Evolutionary conservation across 2,888 invertebrate genomes (phyloP), one percentile per base, ranked within the genome.

Genomic region (Pycnomerus fuliginosus): DNA sequence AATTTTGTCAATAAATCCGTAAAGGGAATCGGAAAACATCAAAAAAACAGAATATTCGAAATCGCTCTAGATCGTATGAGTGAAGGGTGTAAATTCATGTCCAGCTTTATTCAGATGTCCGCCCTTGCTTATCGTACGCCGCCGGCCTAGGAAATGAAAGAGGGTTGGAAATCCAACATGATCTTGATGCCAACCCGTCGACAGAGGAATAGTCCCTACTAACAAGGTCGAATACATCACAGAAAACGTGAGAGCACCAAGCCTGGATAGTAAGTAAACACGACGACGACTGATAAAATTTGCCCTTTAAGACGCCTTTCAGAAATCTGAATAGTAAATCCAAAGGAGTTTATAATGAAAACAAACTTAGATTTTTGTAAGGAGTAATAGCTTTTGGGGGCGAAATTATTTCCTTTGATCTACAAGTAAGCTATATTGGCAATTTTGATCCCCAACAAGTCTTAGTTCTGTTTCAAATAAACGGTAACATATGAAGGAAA

Each of bases 161-260:
- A 59, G 65, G 63, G 64, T 53, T 63, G 57, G 56, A 63, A 67
- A 65, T 65, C 65, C 62, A 55, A 60, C 64, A 62, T 62, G 64
- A 65, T 64, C 63, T 64, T 53, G 56, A 56, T 56, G 52, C 56
- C 44, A 54, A 58, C 53, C 61, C 58, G 60, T 53, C 55, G 61
- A 61, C 61, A 60, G 58, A 55, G 50, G 46, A 48, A 53, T 51
- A 58, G 52, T 56, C 58, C 55, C 52, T 50, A 51, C 55, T 60
- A 56, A 60, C 59, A 56, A 55, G 54, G 56, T 53, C 52, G 55
- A 52, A 59, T 50, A 52, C 50, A 55, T 50, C 55, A 53, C 35
- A 48, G 50, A 33, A n/a, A 39, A 39, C 39, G 44, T 44, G 44
- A 43, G 43, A 35, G 31, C n/a, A n/a, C n/a, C 16, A 28, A 17